Conservation (phyloP, 2,797 vertebrate species). For the Enteromius unitaeniatus region DNA sequence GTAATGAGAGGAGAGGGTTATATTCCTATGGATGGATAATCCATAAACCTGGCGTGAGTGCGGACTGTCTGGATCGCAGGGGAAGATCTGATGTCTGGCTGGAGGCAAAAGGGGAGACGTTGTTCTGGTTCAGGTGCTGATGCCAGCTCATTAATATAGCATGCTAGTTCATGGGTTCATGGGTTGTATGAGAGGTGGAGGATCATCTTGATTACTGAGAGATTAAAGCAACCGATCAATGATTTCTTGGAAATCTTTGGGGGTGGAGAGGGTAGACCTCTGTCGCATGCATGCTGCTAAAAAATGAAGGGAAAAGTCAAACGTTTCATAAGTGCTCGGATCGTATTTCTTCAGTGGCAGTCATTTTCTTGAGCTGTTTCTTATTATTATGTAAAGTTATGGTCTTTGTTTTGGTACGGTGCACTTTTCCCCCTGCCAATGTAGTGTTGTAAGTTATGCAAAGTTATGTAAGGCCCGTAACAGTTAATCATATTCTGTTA, state of each 20-base stretch:
- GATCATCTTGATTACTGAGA: constrained; percentile 49
- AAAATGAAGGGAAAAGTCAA: constrained; percentile 38
- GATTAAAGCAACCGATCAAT: constrained; percentile 36
- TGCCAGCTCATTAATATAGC: constrained; percentile 47
- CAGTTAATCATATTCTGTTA: constrained; percentile 32
- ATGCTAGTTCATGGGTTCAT: constrained; percentile 34
- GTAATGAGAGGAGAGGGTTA: constrained; percentile 41
- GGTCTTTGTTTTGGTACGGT: constrained; percentile 67
- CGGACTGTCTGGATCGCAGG: constrained; percentile 42
- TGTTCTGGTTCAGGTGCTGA: constrained; percentile 39
- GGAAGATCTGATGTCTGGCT: constrained; percentile 43
- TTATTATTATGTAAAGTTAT: constrained; percentile 76
- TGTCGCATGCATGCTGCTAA: constrained; percentile 21
- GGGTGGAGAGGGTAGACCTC: neutral
- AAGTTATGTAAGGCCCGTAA: constrained; percentile 66
- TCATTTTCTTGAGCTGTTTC: constrained; percentile 54
- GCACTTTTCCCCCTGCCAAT: constrained; percentile 64
- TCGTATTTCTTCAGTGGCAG: constrained; percentile 35
- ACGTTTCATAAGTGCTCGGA: constrained; percentile 4
- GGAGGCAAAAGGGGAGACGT: constrained; percentile 50
- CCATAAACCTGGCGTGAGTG: constrained; percentile 45
- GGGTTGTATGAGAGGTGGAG: constrained; percentile 25
- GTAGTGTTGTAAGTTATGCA: constrained; percentile 54
- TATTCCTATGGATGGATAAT: constrained; percentile 32
- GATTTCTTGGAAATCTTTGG: constrained; percentile 34